Evolutionary conservation across 2,888 invertebrate genomes (phyloP), one percentile per base, ranked within the genome.

Genomic region (Leistus spinibarbis): DNA sequence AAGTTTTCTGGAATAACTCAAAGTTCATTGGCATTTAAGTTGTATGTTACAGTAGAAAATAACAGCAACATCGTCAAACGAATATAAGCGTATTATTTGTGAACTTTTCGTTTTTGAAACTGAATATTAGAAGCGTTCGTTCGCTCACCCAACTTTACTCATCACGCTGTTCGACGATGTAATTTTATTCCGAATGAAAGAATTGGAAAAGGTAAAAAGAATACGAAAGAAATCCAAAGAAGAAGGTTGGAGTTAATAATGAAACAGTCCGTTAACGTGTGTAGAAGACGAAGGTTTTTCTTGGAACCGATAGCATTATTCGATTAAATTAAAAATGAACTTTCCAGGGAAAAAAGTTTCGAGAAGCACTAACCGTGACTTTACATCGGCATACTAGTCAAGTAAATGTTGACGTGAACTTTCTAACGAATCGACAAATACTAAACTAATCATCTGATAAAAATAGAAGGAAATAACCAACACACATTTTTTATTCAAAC

Each of bases 271-370:
- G 40, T 57, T 69, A 69, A 27, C 69, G 69, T 69, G 69, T 60
- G 60, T 69, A 60, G 60, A 60, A 69, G 69, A 40, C 40, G 40
- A 13, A 40, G 40, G 40, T 40, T 40, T 69, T 69, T 69, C 69
- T 69, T n/a, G 27, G 69, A 69, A 69, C 19, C 27, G 60, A 69
- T 69, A 69, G 57, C 60, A 69, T 69, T 69, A 69, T 69, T 69
- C 69, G 69, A 69, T 60, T 69, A 60, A 69, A 69, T 69, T 69
- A 69, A 69, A 69, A 69, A 69, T 69, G 69, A 69, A 69, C 27
- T 27, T 60, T 69, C 23, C 19, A 57, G 24, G 60, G 60, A 60
- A 69, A n/a, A 69, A 60, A 40, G 56, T 69, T 69, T 56, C 56
- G 40, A 56, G 60, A 57, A 27, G 57, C 60, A 5, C 57, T 60